Evolutionary conservation across 2,888 invertebrate genomes (phyloP).

Genomic region (Periphyllus acericola): DNA sequence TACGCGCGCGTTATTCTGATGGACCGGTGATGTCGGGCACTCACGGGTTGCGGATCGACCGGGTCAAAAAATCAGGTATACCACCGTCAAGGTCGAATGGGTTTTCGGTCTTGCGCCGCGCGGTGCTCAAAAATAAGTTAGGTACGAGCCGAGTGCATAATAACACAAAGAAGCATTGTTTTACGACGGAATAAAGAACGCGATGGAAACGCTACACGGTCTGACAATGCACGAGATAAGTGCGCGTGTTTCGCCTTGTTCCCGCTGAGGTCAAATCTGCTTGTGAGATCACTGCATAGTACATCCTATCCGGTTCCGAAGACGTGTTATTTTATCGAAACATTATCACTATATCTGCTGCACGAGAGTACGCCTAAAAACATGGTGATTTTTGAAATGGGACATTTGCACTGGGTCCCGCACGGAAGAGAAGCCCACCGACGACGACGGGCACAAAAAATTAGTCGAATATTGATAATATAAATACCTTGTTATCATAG

Average conservation of each 20-base stretch:
- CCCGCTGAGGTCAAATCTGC: slow-evolving; percentile 18
- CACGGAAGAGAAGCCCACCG: too few species aligned
- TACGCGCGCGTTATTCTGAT: background rate
- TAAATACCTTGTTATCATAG: too few species aligned
- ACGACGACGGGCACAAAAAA: too few species aligned
- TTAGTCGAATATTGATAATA: too few species aligned
- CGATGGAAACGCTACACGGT: background rate
- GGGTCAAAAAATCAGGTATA: slow-evolving; percentile 19
- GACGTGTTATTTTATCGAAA: background rate
- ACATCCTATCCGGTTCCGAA: slow-evolving; percentile 11
- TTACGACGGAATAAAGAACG: background rate
- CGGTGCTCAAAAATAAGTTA: slow-evolving; percentile 6
- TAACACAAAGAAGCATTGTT: slow-evolving; percentile 15
- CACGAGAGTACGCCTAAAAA: too few species aligned
- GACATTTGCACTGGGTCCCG: too few species aligned
- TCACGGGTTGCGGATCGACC: background rate
- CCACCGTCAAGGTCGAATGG: slow-evolving; percentile 36
- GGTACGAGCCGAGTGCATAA: background rate
- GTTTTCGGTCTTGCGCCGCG: background rate
- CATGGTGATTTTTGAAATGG: too few species aligned
- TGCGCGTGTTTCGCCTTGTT: slow-evolving; percentile 1
- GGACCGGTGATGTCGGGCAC: background rate
- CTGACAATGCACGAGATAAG: background rate
- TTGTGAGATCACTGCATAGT: background rate
- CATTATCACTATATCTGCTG: too few species aligned